A percentile compares a stretch with the other conserved stretches of the same genome.
phyloP scores from a whole-genome alignment of 2,888 invertebrate genomes.

The Thera obeliscata region DNA sequence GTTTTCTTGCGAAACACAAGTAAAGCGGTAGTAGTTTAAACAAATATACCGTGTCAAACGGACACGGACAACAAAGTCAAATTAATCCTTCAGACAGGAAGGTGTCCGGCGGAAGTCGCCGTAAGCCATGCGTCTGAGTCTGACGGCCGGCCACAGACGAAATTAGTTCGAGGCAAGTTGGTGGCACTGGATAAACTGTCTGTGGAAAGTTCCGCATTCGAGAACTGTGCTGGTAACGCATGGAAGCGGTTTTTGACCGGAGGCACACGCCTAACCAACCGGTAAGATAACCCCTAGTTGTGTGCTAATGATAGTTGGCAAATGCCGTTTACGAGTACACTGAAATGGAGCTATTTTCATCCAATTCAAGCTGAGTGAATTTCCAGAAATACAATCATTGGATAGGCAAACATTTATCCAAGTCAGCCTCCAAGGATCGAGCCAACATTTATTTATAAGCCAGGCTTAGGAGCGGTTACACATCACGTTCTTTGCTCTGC shows the following conservation, averaged over 20 bases:
- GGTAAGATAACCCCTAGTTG: constrained; percentile 45
- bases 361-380: neutral
- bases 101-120: constrained; percentile 51
- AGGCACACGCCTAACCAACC: constrained; percentile 44
- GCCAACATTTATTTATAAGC: too few relatives aligned
- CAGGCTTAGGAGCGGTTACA: neutral
- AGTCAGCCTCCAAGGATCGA: too few relatives aligned
- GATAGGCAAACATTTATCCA: too few relatives aligned
- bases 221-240: constrained; percentile 44
- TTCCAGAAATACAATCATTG: too few relatives aligned
- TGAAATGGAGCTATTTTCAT: constrained; percentile 2
- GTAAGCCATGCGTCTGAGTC: constrained; percentile 55
- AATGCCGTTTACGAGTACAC: constrained; percentile 19
- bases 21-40: constrained; percentile 30
- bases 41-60: constrained; percentile 46
- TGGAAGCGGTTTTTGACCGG: constrained; percentile 43
- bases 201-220: constrained; percentile 50
- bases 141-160: constrained; percentile 48
- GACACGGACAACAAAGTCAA: constrained; percentile 58
- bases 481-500: too few relatives aligned
- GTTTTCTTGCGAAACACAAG: too few relatives aligned
- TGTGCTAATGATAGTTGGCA: constrained; percentile 26
- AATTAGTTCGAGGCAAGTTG: constrained; percentile 68
- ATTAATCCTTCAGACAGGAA: constrained; percentile 63
- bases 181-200: constrained; percentile 58